Percentiles rank a stretch among this genome's conserved stretches.
These are phyloP conservation scores for Enteromius afrohamiltoni DNA, from an alignment of 2,797 vertebrate species.

Conservation along the genomic window DNA sequence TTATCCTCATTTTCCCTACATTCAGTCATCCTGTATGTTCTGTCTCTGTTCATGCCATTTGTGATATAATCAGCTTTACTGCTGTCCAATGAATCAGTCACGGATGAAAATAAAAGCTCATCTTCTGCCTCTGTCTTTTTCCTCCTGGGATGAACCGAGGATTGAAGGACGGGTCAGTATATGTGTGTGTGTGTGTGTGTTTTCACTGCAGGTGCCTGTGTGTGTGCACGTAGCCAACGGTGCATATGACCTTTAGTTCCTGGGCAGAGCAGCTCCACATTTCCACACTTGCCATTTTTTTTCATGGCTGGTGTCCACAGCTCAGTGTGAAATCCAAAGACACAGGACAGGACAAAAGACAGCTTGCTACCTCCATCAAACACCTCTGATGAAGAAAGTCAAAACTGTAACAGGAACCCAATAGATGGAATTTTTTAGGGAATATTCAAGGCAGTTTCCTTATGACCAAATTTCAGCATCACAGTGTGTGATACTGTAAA, in stretches of 20 bases:
- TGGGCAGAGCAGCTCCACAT: slow-evolving; percentile 2
- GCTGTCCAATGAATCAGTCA: slow-evolving; percentile 17
- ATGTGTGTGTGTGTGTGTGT: slow-evolving; percentile 3
- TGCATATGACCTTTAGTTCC: slow-evolving; percentile 39
- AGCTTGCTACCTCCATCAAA: neutral
- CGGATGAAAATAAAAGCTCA: slow-evolving; percentile 33
- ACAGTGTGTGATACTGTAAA: neutral
- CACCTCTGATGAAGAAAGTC: slow-evolving; percentile 15
- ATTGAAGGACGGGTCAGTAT: slow-evolving; percentile 26
- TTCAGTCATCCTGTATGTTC: slow-evolving; percentile 20
- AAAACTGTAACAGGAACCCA: neutral
- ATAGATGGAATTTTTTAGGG: neutral
- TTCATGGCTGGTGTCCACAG: slow-evolving; percentile 16
- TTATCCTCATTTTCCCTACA: slow-evolving; percentile 4
- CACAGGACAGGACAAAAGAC: neutral
- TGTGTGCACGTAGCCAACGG: neutral
- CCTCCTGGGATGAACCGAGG: neutral
- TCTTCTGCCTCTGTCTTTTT: slow-evolving; percentile 17
- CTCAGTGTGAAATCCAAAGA: slow-evolving; percentile 30
- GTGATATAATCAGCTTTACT: slow-evolving; percentile 28
- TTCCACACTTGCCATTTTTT: slow-evolving; percentile 20
- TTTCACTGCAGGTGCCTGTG: neutral
- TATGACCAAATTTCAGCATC: neutral
- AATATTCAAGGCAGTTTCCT: neutral
- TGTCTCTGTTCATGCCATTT: slow-evolving; percentile 29